Conservation (phyloP, 30 jellyfish, hydroid and myxozoan genomes). For the Aurelia aurita region DNA sequence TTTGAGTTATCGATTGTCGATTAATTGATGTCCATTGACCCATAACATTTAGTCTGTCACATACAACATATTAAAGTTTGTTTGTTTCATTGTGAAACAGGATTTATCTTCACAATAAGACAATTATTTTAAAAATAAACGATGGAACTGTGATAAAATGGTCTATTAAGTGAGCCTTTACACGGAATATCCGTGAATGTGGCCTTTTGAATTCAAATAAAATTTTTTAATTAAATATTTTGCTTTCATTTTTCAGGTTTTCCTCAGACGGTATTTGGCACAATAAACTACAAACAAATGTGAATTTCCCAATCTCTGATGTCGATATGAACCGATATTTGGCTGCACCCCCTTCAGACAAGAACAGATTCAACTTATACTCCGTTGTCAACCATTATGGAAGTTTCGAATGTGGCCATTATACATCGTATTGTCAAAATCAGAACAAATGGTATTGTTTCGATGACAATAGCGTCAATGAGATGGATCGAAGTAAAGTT, state of each 20-base stretch:
- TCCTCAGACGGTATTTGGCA: slow-evolving; percentile 95
- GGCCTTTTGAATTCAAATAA: no score
- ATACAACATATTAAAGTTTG: no score
- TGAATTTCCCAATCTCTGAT: slow-evolving; percentile 77
- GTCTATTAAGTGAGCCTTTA: no score
- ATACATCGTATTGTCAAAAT: slow-evolving; percentile 84
- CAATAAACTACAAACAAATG: slow-evolving; percentile 88
- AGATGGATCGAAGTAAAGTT: slow-evolving; percentile 44
- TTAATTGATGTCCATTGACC: no score
- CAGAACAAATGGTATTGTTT: slow-evolving; percentile 76
- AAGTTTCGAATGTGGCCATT: slow-evolving; percentile 95
- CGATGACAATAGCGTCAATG: slow-evolving; percentile 85
- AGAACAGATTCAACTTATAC: slow-evolving; percentile 50
- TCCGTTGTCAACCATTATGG: slow-evolving; percentile 92
- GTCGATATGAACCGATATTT: slow-evolving; percentile 45
- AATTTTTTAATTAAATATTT: no score
- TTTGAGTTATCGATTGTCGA: no score
- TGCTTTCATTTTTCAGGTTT: slow-evolving; percentile 66
- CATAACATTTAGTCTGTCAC: no score
- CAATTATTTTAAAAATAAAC: no score
- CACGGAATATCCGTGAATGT: no score
- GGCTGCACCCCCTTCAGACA: slow-evolving; percentile 40
- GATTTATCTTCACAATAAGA: no score
- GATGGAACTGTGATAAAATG: no score
- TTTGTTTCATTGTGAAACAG: no score